Percentiles rank a stretch among this genome's conserved stretches.
These are phyloP conservation scores for Nyctereutes procyonoides DNA, from an alignment of 2,113 vertebrate species.

Conservation along the genomic window DNA sequence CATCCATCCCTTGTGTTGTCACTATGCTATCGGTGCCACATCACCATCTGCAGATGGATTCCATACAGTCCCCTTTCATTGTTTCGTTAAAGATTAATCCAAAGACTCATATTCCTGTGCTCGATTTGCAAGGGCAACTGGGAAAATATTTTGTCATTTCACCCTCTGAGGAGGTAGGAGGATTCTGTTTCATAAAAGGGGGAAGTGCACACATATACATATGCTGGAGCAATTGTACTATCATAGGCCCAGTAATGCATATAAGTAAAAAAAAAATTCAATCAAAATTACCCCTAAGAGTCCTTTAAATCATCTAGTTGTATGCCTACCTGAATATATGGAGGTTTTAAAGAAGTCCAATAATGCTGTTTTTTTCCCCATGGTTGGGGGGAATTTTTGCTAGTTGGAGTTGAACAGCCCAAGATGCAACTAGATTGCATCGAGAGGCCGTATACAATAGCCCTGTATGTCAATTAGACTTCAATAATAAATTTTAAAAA, in stretches of 20 bases:
- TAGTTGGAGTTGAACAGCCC: background rate
- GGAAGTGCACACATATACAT: background rate
- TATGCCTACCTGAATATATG: accelerated
- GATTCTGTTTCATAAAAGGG: background rate
- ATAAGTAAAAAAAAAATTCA: background rate
- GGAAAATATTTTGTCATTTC: background rate
- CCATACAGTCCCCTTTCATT: background rate
- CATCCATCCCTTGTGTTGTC: background rate
- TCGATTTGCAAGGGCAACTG: background rate
- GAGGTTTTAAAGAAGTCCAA: background rate
- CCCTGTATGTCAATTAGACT: background rate
- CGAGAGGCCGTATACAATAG: background rate
- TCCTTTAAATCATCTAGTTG: background rate
- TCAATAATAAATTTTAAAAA: background rate
- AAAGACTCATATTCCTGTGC: background rate
- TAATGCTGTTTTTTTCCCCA: background rate
- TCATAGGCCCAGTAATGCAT: background rate
- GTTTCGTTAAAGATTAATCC: background rate
- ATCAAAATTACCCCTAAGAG: background rate
- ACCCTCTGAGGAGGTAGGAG: background rate
- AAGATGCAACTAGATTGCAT: background rate
- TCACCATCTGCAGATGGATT: background rate
- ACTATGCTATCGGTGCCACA: background rate
- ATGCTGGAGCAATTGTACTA: no score
- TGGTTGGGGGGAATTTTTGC: background rate